Evolutionary conservation across 2,797 vertebrate species (phyloP), one percentile per base, ranked within the genome.

Genomic region (Rhynchotus rufescens): DNA sequence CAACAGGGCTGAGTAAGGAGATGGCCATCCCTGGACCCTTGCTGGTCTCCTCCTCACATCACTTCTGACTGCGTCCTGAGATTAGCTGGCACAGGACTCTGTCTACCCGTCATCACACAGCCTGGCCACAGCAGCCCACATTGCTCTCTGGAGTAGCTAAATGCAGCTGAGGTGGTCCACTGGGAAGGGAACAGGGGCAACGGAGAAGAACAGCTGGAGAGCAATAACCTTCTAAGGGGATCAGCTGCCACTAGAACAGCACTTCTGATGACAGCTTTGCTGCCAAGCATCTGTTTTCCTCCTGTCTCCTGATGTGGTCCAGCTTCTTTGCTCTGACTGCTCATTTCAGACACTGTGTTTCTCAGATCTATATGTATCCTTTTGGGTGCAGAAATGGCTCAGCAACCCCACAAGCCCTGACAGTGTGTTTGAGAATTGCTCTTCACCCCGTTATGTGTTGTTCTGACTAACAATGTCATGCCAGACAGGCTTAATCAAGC

Each of bases 211-310:
- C 81, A 95, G 81, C 79, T 94, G 92, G 84, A 90, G 86, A 88
- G 89, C 76, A 88, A 80, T 62, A 80, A 93, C 61, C 94, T 92
- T 95, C 62, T 86, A 72, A 94, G 30, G 65, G 68, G 54, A 62
- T 80, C 4, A 4, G 69, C 71, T 93, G 78, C 88, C 80, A 90
- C 80, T 92, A 79, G 36, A 95, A 89, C 61, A 88, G 54, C 78
- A 80, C 1, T 0, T 90, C 84, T 91, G 95, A 92, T 92, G 81
- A 82, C 42, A 75, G 57, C 60, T 82, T 88, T 89, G 20, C 72
- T 93, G 92, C 87, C 92, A 93, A 95, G 92, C 60, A 93, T 96
- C 74, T 95, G 88, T 84, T 93, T 93, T 93, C 64, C 59, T 86
- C 86, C 67, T 91, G 30, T 80, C 61, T 94, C 89, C 85, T 78